A percentile compares a stretch with the other conserved stretches of the same genome.
Conservation (phyloP, 2,113 vertebrate species). For the Epinephelus moara region DNA sequence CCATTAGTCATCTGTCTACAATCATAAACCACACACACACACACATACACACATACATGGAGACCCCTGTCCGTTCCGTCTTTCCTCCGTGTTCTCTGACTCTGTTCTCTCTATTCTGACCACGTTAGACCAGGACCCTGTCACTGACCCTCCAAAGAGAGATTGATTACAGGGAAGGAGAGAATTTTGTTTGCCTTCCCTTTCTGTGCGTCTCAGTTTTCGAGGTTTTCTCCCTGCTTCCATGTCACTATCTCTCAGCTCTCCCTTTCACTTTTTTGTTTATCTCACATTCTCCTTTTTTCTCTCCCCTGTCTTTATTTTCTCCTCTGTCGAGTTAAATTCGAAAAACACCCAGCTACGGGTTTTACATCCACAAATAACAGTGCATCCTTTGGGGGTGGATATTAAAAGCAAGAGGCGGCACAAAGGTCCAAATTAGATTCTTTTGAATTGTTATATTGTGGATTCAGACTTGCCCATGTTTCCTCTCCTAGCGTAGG, state of each 20-base stretch:
- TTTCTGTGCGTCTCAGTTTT: slow-evolving; percentile 40
- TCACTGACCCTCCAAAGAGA: slow-evolving; percentile 75
- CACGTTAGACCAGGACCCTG: slow-evolving; percentile 74
- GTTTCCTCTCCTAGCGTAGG: background rate
- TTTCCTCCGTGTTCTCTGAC: slow-evolving; percentile 19
- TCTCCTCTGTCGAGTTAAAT: slow-evolving; percentile 48
- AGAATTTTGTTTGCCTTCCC: slow-evolving; percentile 69
- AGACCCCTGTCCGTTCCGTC: slow-evolving; percentile 40
- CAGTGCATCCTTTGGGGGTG: slow-evolving; percentile 30
- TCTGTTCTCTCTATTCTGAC: slow-evolving; percentile 69
- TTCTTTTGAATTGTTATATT: slow-evolving; percentile 48
- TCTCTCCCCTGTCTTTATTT: slow-evolving; percentile 44
- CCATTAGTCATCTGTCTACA: slow-evolving; percentile 54
- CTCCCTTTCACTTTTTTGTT: slow-evolving; percentile 30
- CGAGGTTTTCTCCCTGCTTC: slow-evolving; percentile 7
- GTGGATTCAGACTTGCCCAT: slow-evolving; percentile 26
- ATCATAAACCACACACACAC: slow-evolving; percentile 24
- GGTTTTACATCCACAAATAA: slow-evolving; percentile 44
- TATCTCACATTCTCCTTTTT: slow-evolving; percentile 18
- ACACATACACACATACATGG: background rate
- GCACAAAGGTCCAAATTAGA: slow-evolving; percentile 61
- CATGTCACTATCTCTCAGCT: slow-evolving; percentile 33
- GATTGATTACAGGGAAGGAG: slow-evolving; percentile 80
- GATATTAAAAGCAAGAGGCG: slow-evolving; percentile 54
- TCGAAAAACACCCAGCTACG: slow-evolving; percentile 30